These are phyloP conservation scores for Simalia tracyae DNA, from an alignment of 2,797 vertebrate genomes.

Conservation along the genomic window DNA sequence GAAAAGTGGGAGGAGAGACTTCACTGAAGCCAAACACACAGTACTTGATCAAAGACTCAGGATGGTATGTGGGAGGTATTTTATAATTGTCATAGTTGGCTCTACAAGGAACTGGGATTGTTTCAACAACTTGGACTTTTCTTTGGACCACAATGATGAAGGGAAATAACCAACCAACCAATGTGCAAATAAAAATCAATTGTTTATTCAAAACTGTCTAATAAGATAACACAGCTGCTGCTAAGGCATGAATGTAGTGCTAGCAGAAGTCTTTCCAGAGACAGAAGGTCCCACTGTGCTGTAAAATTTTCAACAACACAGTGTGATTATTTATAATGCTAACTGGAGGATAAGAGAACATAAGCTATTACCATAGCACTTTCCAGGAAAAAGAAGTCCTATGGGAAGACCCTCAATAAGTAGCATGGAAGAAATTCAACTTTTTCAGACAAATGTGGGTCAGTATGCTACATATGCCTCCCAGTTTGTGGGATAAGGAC, in stretches of 20 bases:
- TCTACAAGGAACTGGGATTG: neutral
- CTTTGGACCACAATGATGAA: neutral
- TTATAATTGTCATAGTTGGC: neutral
- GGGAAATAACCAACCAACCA: neutral
- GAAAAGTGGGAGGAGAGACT: neutral
- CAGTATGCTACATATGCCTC: neutral
- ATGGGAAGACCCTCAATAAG: neutral
- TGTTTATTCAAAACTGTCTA: neutral
- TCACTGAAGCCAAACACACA: neutral
- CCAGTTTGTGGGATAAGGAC: neutral
- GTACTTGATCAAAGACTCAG: neutral
- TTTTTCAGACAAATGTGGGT: neutral
- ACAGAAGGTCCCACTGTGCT: neutral
- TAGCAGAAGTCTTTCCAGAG: neutral
- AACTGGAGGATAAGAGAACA: neutral
- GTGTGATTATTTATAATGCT: neutral
- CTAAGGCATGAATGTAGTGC: neutral
- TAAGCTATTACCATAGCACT: neutral
- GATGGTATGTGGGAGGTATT: neutral
- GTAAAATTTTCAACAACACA: neutral
- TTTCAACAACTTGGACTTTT: neutral
- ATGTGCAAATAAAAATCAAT: neutral
- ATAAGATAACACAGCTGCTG: neutral
- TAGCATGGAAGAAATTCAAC: neutral
- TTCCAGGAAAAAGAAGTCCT: neutral